phyloP scores from a whole-genome alignment of 2,888 invertebrate species.

The Sepioteuthis lessoniana region DNA sequence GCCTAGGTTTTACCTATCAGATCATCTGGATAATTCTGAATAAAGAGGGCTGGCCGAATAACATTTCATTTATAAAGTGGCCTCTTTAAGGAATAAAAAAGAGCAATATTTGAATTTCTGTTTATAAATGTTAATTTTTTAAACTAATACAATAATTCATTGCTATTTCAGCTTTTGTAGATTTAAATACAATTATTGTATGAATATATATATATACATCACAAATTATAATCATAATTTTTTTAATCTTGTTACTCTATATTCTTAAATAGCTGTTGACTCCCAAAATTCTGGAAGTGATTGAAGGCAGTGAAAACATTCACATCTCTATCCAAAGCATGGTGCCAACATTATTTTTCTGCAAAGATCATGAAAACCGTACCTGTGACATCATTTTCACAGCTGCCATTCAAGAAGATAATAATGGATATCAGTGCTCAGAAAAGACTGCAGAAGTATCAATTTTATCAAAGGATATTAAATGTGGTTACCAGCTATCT shows the following conservation, averaged over 20 bases:
- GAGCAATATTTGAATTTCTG: too few relatives aligned
- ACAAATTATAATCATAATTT: too few relatives aligned
- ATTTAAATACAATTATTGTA: too few relatives aligned
- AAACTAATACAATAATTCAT: too few relatives aligned
- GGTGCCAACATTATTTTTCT: slow-evolving; percentile 59
- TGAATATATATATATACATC: too few relatives aligned
- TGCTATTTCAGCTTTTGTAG: too few relatives aligned
- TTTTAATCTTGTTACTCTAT: neutral
- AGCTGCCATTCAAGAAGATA: slow-evolving; percentile 48
- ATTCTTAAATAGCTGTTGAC: slow-evolving; percentile 53
- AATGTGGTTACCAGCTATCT: slow-evolving; percentile 56
- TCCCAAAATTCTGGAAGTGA: slow-evolving; percentile 50
- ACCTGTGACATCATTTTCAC: slow-evolving; percentile 49
- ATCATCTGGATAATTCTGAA: too few relatives aligned
- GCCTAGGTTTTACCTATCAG: too few relatives aligned
- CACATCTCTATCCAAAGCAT: slow-evolving; percentile 50
- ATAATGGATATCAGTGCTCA: slow-evolving; percentile 52
- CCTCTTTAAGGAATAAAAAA: too few relatives aligned
- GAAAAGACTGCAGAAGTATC: slow-evolving; percentile 55
- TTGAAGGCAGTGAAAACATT: slow-evolving; percentile 54
- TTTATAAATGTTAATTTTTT: too few relatives aligned
- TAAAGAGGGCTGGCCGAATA: too few relatives aligned
- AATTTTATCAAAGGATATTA: slow-evolving; percentile 46
- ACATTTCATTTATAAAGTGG: too few relatives aligned
- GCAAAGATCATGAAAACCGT: slow-evolving; percentile 54